phyloP scores from a whole-genome alignment of 2,797 vertebrate species.

The Urocyon cinereoargenteus region DNA sequence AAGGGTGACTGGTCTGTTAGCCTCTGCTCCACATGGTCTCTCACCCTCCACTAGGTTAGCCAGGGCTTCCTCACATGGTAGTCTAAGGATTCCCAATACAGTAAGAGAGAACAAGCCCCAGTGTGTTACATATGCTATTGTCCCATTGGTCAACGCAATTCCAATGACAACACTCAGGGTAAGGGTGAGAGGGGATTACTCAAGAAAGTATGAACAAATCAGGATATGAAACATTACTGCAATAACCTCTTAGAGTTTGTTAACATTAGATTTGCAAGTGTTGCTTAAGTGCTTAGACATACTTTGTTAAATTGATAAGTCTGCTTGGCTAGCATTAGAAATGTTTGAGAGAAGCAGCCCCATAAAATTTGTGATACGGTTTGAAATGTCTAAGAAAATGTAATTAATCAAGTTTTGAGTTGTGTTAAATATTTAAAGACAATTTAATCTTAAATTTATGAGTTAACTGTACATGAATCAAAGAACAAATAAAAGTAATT shows the following conservation, averaged over 20 bases:
- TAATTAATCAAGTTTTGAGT: neutral
- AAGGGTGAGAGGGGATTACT: neutral
- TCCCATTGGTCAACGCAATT: neutral
- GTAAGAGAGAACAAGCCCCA: neutral
- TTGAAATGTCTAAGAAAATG: neutral
- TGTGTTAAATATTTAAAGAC: neutral
- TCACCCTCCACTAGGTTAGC: neutral
- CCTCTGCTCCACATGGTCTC: neutral
- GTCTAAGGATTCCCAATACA: neutral
- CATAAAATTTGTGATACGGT: neutral
- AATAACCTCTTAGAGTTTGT: neutral
- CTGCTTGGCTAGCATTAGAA: neutral
- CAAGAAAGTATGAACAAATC: neutral
- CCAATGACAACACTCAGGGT: neutral
- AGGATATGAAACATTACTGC: neutral
- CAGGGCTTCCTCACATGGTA: neutral
- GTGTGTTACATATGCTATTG: neutral
- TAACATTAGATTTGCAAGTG: neutral
- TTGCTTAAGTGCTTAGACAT: neutral
- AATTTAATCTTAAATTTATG: neutral
- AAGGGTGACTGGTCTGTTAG: neutral
- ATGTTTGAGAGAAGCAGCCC: neutral
- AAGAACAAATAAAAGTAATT: conserved; percentile 21
- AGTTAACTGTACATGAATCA: neutral
- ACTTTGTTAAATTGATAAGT: neutral